Percentiles rank a stretch among this genome's conserved stretches.
Conservation (phyloP, 2,113 vertebrate genomes). For the Xiphophorus hellerii region DNA sequence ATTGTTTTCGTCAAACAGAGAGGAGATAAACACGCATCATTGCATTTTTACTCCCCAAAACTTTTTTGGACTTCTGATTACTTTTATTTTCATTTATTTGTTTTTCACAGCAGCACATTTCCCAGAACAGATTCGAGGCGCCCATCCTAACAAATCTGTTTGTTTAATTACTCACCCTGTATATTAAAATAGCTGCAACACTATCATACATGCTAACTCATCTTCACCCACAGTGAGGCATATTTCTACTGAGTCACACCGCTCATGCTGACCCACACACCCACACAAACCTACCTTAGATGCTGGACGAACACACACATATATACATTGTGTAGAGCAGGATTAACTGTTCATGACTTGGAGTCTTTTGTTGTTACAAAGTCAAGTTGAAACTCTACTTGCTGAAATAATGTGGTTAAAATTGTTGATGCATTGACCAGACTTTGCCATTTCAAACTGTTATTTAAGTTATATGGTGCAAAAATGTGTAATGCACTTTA, state of each 20-base stretch:
- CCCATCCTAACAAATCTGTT: slow-evolving; percentile 47
- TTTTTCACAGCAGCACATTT: slow-evolving; percentile 20
- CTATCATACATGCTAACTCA: slow-evolving; percentile 25
- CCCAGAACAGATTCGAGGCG: slow-evolving; percentile 6
- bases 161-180: not conserved
- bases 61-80: slow-evolving; percentile 45
- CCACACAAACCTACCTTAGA: slow-evolving; percentile 25
- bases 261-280: slow-evolving; percentile 43
- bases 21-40: slow-evolving; percentile 58
- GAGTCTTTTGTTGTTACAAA: no score
- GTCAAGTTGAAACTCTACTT: no score
- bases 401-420: no score
- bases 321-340: no score
- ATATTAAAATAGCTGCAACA: slow-evolving; percentile 18
- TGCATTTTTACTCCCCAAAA: slow-evolving; percentile 20
- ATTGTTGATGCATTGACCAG: not conserved
- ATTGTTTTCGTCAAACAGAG: slow-evolving; percentile 58
- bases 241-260: slow-evolving; percentile 5
- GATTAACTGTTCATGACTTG: no score
- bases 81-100: slow-evolving; percentile 32
- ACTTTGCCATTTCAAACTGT: not conserved
- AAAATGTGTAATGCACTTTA: not conserved
- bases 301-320: not conserved
- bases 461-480: not conserved
- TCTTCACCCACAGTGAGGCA: slow-evolving; percentile 16